These are phyloP conservation scores for Drosophila willistoni DNA, from an alignment of 1,140 invertebrate species.

Conservation along the genomic window DNA sequence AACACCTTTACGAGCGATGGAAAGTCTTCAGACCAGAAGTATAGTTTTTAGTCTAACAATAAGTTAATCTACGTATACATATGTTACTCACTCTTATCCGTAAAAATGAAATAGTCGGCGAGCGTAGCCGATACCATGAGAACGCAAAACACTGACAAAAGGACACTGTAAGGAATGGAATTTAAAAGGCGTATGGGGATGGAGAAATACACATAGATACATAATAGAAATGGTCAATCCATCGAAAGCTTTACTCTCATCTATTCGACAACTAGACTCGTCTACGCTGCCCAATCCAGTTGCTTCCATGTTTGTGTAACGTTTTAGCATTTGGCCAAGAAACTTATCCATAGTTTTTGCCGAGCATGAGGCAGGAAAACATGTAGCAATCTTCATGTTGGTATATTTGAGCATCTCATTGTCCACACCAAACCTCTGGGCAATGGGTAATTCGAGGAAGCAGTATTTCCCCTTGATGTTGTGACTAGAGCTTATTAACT, in stretches of 20 bases:
- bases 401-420: rapidly evolving
- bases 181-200: not conserved
- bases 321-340: constrained; percentile 36
- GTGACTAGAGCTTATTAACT: not conserved
- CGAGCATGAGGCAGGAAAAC: constrained; percentile 53
- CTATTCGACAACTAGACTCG: constrained; percentile 26
- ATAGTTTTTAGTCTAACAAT: too few relatives aligned
- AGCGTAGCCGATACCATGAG: constrained; percentile 36
- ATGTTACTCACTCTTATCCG: constrained; percentile 42
- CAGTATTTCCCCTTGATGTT: constrained; percentile 61
- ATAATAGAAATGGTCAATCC: constrained; percentile 49
- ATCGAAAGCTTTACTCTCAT: constrained; percentile 26
- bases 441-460: constrained; percentile 28
- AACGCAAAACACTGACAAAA: constrained; percentile 31
- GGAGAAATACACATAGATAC: constrained; percentile 33
- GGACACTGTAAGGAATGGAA: constrained; percentile 19
- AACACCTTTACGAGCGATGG: constrained; percentile 31
- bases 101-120: constrained; percentile 50
- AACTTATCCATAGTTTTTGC: constrained; percentile 36
- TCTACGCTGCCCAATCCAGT: constrained; percentile 1
- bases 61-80: too few relatives aligned
- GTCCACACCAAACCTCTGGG: not conserved
- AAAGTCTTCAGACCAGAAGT: too few relatives aligned
- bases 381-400: constrained; percentile 35
- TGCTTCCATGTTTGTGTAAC: not conserved